Evolutionary conservation across 2,113 vertebrate species (phyloP), one percentile per base, ranked within the genome.

Genomic region (Carassius auratus): DNA sequence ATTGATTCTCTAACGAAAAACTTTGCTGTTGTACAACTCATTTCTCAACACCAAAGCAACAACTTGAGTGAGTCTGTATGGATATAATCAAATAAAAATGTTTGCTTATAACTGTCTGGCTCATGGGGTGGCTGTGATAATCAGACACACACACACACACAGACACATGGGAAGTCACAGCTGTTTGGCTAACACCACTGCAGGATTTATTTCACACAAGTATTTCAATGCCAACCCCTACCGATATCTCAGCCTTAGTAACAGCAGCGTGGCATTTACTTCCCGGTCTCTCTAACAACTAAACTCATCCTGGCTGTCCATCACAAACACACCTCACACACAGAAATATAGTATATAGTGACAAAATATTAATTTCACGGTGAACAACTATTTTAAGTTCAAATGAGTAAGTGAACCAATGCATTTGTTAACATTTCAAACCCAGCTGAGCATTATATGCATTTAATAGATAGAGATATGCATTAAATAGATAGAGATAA

Each of bases 151-250:
- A 75, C 10, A 48, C 5, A 42, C 38, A 42, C 5, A 7, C 52
- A 30, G 50, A 61, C 17, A 62, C 14, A 48, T 42, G 42, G 42
- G 42, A 42, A 42, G 42, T 42, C 55, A 80, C 76, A 80, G 84
- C 76, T 85, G 84, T 85, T 80, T 12, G 7, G n/a, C 52, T 59
- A 21, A 68, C 76, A 85, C 50, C 66, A 48, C 52, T 78, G 84
- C 48, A 85, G 61, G 62, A 52, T 55, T 50, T 36, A 73, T 83
- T 50, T 57, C 19, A 68, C 73, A 84, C 55, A 30, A 83, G 74
- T 79, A 62, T 26, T 69, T 75, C 15, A 42, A 36, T 3, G 4
- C 17, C 57, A 74, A 48, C 57, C 38, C 82, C 23, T n/a, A 73
- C 42, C 13, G n/a, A 19, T 17, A 52, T 30, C 69, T 75, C 15